Evolutionary conservation across 2,797 vertebrate genomes (phyloP), one percentile per base, ranked within the genome.

Genomic region (Poecilia wingei): DNA sequence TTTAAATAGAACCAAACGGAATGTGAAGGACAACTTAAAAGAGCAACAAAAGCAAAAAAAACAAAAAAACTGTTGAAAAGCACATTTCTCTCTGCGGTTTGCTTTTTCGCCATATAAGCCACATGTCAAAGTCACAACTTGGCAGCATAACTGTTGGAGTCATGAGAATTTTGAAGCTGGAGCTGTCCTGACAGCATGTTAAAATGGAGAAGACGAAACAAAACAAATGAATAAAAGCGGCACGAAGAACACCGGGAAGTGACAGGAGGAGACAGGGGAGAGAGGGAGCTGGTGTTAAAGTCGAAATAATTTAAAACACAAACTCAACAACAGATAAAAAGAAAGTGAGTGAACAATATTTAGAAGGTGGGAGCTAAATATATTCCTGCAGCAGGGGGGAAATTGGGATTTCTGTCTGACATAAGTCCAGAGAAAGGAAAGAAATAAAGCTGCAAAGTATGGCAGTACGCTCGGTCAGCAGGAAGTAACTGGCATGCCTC

Each of bases 381-480:
- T 91, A 92, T 43, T 53, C 75, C 75, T 47, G 79, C 72, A 78
- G 77, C 78, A 85, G 81, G 31, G 51, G 81, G 64, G 47, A 79
- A 41, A 72, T 80, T 80, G 51, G 66, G 84, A 83, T 80, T 88
- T 79, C 76, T 59, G 84, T 81, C 84, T 90, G 80, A 88, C 83
- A 77, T 55, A 20, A 16, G 6, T 78, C 82, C 49, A 79, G 74
- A 18, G n/a, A 47, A 72, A 80, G 77, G 20, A 45, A 70, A 39
- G 18, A 31, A 28, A 59, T 59, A 59, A 59, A 59, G 59, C 31
- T 78, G 78, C 69, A 76, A 84, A 77, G 71, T 46, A 77, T 28
- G 49, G 80, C 69, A 76, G 75, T 36, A 43, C 79, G 89, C 89
- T 83, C 59, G 75, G 80, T 94, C 92, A 91, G 90, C 90, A 89